Base-by-base conservation (phyloP, 2,888 invertebrate genomes). In the Oscheius sp. region DNA sequence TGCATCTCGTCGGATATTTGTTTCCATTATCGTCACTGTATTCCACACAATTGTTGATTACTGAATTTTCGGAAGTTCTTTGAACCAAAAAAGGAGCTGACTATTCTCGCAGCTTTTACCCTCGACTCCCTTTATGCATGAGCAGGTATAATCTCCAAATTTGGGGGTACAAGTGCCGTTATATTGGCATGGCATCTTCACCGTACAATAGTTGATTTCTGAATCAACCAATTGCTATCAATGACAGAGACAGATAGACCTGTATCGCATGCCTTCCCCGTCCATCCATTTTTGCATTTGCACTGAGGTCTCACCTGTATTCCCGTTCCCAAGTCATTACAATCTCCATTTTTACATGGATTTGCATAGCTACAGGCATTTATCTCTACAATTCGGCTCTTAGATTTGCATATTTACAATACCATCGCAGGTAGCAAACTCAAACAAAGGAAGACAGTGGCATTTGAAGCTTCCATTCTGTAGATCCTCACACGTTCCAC, bases 171-270 rank as follows among this genome's bases (percentile, higher is more conserved):
- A 10, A 15, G 8, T 37, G 37, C 15, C 73, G 61, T 72, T 67
- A 45, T 73, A 72, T 5, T 65, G 39, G 53, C 75, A 77, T 1
- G 74, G 74, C 4, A 58, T 55, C 1, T 71, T 57, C 8, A 61
- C 65, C 23, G 6, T 23, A 20, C 74, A 76, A 8, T 58, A 70
- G 42, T 76, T 58, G 17, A 71, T 71, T 67, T 68, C 72, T 74
- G 48, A 17, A n/a, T n/a, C n/a, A n/a, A n/a, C n/a, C n/a, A 37
- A 37, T 15, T 37, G 8, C 37, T 37, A 37, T 10, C 15, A 37
- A 37, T 37, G 8, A 37, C 15, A n/a, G n/a, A n/a, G n/a, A n/a
- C 37, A 37, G 8, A 15, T 15, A 10, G 8, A 37, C 37, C 8
- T 10, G 15, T 37, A 37, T 37, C 37, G 15, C 37, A 37, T 10